Percentiles rank a stretch among this genome's conserved stretches.
These are phyloP conservation scores for Balaeniceps rex DNA, from an alignment of 2,113 vertebrate genomes.

Conservation along the genomic window DNA sequence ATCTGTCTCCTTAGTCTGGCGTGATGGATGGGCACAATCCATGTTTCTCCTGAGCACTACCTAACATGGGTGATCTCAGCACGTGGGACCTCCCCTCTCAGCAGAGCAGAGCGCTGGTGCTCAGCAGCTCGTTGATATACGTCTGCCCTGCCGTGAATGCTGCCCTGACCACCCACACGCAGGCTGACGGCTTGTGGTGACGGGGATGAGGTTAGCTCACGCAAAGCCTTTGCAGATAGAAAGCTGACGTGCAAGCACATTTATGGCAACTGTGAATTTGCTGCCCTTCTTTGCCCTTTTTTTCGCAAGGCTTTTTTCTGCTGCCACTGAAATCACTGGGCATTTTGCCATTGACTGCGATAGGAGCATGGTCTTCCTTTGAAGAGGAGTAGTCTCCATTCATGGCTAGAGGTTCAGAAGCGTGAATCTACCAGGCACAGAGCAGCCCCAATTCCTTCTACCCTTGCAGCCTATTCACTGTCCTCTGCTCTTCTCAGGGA, in stretches of 20 bases:
- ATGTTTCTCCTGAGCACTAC: not conserved
- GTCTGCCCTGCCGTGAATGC: accelerated
- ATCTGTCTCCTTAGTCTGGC: not conserved
- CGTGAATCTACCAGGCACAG: not conserved
- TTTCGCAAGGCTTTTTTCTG: not conserved
- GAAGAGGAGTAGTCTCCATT: not conserved
- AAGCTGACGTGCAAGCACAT: not conserved
- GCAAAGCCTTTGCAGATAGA: not conserved
- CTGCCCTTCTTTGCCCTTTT: not conserved
- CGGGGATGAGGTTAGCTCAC: not conserved
- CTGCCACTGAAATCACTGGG: not conserved
- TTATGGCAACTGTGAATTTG: not conserved
- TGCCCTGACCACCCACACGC: not conserved
- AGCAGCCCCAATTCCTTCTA: not conserved
- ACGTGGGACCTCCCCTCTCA: not conserved
- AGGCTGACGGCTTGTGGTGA: not conserved
- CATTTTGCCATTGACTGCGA: not conserved
- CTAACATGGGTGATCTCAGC: not conserved
- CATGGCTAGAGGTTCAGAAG: not conserved
- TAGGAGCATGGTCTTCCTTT: not conserved
- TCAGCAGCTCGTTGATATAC: not conserved
- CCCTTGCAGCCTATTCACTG: not conserved
- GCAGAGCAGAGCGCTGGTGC: not conserved
- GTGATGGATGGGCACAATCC: not conserved
- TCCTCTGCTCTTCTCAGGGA: not conserved